Conservation (phyloP, 2,888 invertebrate species). For the Scaptomyza caliginosa region DNA sequence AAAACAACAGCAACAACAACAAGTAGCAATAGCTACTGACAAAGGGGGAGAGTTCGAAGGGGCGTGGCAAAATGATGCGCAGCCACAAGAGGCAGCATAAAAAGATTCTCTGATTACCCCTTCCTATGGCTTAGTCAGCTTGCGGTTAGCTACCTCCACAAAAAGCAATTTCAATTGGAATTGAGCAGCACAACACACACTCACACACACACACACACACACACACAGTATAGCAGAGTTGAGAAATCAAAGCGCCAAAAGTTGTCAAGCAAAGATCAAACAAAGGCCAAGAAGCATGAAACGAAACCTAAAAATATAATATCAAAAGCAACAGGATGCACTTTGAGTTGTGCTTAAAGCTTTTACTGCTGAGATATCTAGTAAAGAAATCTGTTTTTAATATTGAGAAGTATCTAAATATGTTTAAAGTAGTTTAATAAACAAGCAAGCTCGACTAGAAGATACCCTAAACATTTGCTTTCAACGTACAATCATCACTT, state of each 20-base stretch:
- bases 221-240: not conserved
- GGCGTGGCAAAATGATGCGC: conserved; percentile 48
- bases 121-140: conserved; percentile 6
- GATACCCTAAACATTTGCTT: too few relatives aligned
- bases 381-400: too few relatives aligned
- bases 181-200: conserved; percentile 17
- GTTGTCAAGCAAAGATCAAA: conserved; percentile 38
- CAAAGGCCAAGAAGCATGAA: conserved; percentile 2
- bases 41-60: conserved; percentile 3
- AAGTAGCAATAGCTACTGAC: conserved; percentile 4
- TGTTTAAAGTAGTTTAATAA: too few relatives aligned
- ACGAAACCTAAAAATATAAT: not conserved
- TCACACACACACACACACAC: not conserved
- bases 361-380: not conserved
- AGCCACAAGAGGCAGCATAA: conserved; percentile 56
- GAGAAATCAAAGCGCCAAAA: conserved; percentile 17
- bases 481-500: too few relatives aligned
- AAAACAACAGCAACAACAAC: conserved; percentile 54
- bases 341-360: not conserved
- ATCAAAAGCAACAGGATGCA: not conserved
- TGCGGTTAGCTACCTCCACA: conserved; percentile 25
- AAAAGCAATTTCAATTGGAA: conserved; percentile 43
- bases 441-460: too few relatives aligned
- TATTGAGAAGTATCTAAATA: too few relatives aligned
- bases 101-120: conserved; percentile 42